These are phyloP conservation scores for Uria aalge DNA, from an alignment of 2,113 vertebrate species.

Conservation along the genomic window DNA sequence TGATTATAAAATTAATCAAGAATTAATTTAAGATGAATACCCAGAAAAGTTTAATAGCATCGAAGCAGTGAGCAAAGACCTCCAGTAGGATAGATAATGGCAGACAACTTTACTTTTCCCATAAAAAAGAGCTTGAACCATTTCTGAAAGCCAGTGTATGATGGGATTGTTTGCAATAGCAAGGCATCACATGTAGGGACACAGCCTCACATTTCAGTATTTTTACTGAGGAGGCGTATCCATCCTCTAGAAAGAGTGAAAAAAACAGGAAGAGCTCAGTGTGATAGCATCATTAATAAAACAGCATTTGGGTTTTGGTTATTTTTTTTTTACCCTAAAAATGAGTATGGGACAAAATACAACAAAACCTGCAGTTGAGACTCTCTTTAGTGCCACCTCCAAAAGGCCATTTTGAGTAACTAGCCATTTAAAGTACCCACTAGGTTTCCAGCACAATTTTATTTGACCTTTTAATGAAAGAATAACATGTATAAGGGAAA, in stretches of 20 bases:
- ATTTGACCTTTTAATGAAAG: constrained; percentile 64
- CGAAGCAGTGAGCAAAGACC: not conserved
- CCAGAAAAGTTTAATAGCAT: not conserved
- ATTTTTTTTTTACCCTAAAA: not conserved
- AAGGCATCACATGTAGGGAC: not conserved
- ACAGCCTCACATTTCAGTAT: not conserved
- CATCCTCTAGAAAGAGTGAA: not conserved
- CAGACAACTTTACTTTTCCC: not conserved
- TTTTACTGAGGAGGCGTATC: not conserved
- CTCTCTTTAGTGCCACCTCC: not conserved
- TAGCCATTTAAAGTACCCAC: constrained; percentile 6
- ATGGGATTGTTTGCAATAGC: not conserved
- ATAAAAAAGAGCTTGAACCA: not conserved
- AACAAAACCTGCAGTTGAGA: not conserved
- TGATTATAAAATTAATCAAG: not conserved
- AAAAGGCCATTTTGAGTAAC: constrained; percentile 28
- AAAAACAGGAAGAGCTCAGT: not conserved
- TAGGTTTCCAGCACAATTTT: constrained; percentile 47
- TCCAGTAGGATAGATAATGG: not conserved
- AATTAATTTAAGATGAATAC: not conserved
- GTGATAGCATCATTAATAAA: not conserved
- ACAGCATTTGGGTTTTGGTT: not conserved
- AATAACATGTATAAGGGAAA: not conserved
- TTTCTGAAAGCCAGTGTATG: not conserved
- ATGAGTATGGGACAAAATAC: not conserved